Evolutionary conservation across 2,797 vertebrate species (phyloP), one percentile per base, ranked within the genome.

Genomic region (Perodicticus potto): DNA sequence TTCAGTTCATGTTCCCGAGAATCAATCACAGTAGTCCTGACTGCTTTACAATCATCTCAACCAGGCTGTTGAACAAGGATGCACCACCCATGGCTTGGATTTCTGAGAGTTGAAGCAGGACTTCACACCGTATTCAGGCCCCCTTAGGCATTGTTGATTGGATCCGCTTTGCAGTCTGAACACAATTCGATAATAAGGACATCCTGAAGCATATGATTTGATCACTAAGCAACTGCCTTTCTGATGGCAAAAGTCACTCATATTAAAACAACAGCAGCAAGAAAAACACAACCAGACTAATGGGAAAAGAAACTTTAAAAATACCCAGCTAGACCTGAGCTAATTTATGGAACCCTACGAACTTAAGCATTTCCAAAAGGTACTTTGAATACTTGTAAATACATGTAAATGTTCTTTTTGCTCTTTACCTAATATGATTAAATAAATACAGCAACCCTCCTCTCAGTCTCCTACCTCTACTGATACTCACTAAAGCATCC

Each of bases 391-490:
- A 40, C 86, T 92, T 74, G 16, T 59, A 70, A 86, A 78, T 84
- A 43, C 40, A 59, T 89, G 57, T 49, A 86, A 83, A 96, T 67
- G 16, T 93, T 96, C 96, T 65, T 93, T 97, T 96, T 94, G 97
- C 78, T 97, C 17, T 87, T 94, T 91, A 81, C 78, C 91, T 94
- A 86, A 77, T 95, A 90, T 93, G 86, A 97, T 97, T 97, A 94
- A 97, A 97, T 96, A 86, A 77, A 84, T 93, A 92, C 91, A 96
- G 55, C 86, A 95, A 94, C 93, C 94, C 78, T 95, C 94, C 93
- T 98, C 59, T 97, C 96, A 97, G 83, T 96, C 91, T 96, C 94
- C 94, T 74, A 97, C 95, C 97, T 97, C 95, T 95, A 70, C 96
- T 80, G 96, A 96, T 98, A 83, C 11, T 23, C 27, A 61, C 95